Evolutionary conservation across 2,888 invertebrate genomes (phyloP).

Genomic region (Tachina fera): DNA sequence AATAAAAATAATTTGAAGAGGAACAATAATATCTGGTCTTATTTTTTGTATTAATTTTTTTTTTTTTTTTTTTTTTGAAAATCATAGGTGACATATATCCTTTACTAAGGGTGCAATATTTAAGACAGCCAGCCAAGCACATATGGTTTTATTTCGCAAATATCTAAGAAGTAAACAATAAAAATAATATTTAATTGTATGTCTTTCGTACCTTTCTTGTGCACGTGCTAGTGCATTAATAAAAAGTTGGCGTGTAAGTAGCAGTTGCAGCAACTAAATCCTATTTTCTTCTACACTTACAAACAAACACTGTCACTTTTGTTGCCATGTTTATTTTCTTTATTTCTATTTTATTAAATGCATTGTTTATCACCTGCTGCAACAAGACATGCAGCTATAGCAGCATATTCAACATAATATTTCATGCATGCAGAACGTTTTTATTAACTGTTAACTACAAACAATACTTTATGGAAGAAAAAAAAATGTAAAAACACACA

Average conservation of each 20-base stretch:
- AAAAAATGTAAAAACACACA: too few species aligned
- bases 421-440: constrained; percentile 54
- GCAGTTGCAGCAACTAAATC: constrained; percentile 58
- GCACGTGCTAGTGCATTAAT: neutral
- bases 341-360: constrained; percentile 4
- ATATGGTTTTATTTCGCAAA: neutral
- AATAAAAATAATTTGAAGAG: too few species aligned
- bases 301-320: constrained; percentile 30
- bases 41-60: too few species aligned
- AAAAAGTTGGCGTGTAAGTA: constrained; percentile 29
- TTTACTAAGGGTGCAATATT: neutral
- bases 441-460: constrained; percentile 52
- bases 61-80: neutral
- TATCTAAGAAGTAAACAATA: neutral
- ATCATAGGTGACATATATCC: constrained; percentile 34
- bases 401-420: constrained; percentile 49
- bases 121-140: constrained; percentile 22
- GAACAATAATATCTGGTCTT: too few species aligned
- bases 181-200: constrained; percentile 2
- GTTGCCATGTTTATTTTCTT: neutral
- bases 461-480: too few species aligned
- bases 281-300: constrained; percentile 33
- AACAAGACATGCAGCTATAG: constrained; percentile 10
- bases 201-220: neutral
- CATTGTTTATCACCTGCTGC: constrained; percentile 2